Evolutionary conservation across 1,140 invertebrate genomes (phyloP).

Genomic region (Drosophila guanche): DNA sequence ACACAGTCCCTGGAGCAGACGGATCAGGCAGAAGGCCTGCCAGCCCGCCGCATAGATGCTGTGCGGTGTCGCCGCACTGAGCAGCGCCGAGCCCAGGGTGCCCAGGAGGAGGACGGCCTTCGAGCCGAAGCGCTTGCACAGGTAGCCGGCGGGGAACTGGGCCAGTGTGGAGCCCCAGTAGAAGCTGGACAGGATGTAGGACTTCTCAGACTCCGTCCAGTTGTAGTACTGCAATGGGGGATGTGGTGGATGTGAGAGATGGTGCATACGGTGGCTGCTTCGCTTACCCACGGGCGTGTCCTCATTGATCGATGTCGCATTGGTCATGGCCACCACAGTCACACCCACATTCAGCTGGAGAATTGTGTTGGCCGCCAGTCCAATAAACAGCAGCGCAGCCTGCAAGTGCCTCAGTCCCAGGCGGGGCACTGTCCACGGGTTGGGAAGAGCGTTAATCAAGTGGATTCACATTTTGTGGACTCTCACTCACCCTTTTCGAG

Average conservation of each 20-base stretch:
- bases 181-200: conserved; percentile 86
- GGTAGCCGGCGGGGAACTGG: conserved; percentile 69
- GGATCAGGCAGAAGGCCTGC: conserved; percentile 85
- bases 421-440: conserved; percentile 38
- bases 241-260: conserved; percentile 1
- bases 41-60: conserved; percentile 84
- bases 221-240: conserved; percentile 71
- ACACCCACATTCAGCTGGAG: conserved; percentile 88
- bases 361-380: conserved; percentile 86
- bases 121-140: conserved; percentile 85
- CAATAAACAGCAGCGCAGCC: conserved; percentile 86
- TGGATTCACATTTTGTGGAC: no score
- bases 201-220: conserved; percentile 85
- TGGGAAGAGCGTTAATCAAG: not conserved
- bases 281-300: conserved; percentile 73
- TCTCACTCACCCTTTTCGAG: conserved; percentile 39
- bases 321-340: conserved; percentile 84
- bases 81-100: conserved; percentile 85
- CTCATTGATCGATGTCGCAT: conserved; percentile 53
- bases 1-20: conserved; percentile 90
- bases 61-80: conserved; percentile 84
- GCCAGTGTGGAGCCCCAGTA: conserved; percentile 84
- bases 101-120: conserved; percentile 86
- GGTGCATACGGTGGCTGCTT: not conserved
- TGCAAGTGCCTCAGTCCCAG: conserved; percentile 88